Evolutionary conservation across 2,888 invertebrate genomes (phyloP).

Genomic region (Morpho helenor): DNA sequence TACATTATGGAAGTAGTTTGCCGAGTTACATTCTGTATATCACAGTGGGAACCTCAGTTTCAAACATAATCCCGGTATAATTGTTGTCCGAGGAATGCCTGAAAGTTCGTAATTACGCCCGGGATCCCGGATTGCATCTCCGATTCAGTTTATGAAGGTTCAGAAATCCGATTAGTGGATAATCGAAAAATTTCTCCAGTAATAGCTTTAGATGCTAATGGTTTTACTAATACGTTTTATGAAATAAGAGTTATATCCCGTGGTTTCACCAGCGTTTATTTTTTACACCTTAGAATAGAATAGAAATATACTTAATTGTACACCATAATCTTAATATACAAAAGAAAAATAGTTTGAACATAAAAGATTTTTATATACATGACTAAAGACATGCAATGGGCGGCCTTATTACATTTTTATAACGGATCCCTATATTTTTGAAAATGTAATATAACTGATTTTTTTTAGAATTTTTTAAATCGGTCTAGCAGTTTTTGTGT

Average conservation of each 20-base stretch:
- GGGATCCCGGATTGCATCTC: slow-evolving; percentile 41
- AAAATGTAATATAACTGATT: too few relatives aligned
- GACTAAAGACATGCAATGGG: too few relatives aligned
- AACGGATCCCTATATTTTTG: too few relatives aligned
- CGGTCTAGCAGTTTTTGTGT: too few relatives aligned
- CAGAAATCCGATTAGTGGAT: slow-evolving; percentile 30
- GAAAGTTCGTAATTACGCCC: slow-evolving; percentile 57
- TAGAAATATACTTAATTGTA: too few relatives aligned
- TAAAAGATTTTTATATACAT: too few relatives aligned
- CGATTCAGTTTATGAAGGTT: slow-evolving; percentile 27
- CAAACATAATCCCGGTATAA: slow-evolving; percentile 58
- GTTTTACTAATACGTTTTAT: background rate
- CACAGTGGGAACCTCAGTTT: slow-evolving; percentile 32
- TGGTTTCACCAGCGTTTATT: background rate
- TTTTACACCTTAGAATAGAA: too few relatives aligned
- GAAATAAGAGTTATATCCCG: background rate
- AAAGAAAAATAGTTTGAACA: too few relatives aligned
- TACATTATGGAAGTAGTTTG: background rate
- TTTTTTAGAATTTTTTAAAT: too few relatives aligned
- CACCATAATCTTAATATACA: too few relatives aligned
- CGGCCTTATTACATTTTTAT: too few relatives aligned
- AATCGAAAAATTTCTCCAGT: slow-evolving; percentile 23
- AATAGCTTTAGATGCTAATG: slow-evolving; percentile 6
- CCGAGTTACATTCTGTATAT: background rate
- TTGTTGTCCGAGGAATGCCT: slow-evolving; percentile 71